Conservation (phyloP, 1,140 invertebrate genomes). For the Tetramorium simillimum region DNA sequence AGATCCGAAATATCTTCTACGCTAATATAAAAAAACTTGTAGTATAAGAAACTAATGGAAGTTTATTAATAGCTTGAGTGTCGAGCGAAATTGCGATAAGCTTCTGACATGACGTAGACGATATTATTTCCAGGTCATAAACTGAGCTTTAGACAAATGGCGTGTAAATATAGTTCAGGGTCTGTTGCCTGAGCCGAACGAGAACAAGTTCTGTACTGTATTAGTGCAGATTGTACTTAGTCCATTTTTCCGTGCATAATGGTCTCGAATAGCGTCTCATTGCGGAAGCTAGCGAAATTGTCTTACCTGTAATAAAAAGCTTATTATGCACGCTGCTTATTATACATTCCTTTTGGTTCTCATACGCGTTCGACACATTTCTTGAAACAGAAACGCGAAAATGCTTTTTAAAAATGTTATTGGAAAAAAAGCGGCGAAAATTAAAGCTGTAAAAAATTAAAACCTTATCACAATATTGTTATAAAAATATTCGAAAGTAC, state of each 20-base stretch:
- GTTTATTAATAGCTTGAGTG: constrained; percentile 13
- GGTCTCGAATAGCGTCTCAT: neutral
- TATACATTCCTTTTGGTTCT: neutral
- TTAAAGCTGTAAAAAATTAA: constrained; percentile 13
- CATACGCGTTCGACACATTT: neutral
- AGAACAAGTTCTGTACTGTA: neutral
- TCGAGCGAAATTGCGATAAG: constrained; percentile 2
- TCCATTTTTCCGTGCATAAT: neutral
- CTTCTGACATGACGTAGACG: neutral
- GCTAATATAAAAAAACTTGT: neutral
- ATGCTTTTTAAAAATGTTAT: constrained; percentile 2
- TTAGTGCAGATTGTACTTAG: constrained; percentile 9
- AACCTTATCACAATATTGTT: neutral
- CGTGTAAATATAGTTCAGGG: constrained; percentile 30
- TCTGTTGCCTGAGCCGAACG: neutral
- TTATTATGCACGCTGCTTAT: neutral
- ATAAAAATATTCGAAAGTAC: neutral
- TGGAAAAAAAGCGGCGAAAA: neutral
- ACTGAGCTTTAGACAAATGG: constrained; percentile 24
- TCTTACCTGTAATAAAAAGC: neutral
- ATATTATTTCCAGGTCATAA: constrained; percentile 9
- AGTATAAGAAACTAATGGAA: neutral
- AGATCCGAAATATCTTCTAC: neutral
- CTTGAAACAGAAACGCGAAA: neutral
- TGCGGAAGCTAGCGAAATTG: neutral